Percentiles rank a stretch among this genome's conserved stretches.
Conservation (phyloP, 2,797 vertebrate genomes). For the Alca torda region DNA sequence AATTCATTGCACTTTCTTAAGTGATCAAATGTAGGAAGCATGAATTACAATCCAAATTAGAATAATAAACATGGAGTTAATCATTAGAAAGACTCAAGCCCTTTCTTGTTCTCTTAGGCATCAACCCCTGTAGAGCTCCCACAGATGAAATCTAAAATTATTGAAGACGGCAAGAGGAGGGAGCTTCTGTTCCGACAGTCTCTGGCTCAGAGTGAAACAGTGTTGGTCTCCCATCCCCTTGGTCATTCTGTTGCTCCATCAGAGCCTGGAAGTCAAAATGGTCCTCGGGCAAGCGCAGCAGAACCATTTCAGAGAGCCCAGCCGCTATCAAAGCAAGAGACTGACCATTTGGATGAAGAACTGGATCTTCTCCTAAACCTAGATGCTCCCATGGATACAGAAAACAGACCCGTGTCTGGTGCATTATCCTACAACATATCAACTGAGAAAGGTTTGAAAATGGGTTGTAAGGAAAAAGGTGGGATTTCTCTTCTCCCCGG, state of each 20-base stretch:
- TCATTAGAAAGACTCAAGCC: not conserved
- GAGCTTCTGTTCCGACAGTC: conserved; percentile 63
- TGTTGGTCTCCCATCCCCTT: not conserved
- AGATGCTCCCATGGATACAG: conserved; percentile 71
- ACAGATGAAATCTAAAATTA: conserved; percentile 68
- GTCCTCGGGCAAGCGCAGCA: not conserved
- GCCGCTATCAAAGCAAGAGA: not conserved
- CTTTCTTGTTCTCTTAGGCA: conserved; percentile 70
- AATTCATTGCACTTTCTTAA: not conserved
- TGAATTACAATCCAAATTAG: not conserved
- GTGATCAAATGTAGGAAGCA: not conserved
- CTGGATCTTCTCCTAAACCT: conserved; percentile 87
- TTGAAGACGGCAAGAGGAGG: conserved; percentile 56
- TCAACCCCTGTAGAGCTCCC: conserved; percentile 84
- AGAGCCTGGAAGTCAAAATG: not conserved
- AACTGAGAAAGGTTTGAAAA: conserved; percentile 20
- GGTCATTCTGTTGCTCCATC: not conserved
- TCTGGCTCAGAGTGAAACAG: not conserved
- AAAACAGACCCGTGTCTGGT: not conserved
- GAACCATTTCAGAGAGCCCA: not conserved
- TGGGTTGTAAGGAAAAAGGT: conserved; percentile 57
- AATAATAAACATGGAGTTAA: not conserved
- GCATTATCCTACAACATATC: not conserved
- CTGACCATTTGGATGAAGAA: conserved; percentile 83
- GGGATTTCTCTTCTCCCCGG: not conserved